A percentile compares a stretch with the other conserved stretches of the same genome.
Conservation (phyloP, 2,888 invertebrate genomes). For the Xestia ashworthii region DNA sequence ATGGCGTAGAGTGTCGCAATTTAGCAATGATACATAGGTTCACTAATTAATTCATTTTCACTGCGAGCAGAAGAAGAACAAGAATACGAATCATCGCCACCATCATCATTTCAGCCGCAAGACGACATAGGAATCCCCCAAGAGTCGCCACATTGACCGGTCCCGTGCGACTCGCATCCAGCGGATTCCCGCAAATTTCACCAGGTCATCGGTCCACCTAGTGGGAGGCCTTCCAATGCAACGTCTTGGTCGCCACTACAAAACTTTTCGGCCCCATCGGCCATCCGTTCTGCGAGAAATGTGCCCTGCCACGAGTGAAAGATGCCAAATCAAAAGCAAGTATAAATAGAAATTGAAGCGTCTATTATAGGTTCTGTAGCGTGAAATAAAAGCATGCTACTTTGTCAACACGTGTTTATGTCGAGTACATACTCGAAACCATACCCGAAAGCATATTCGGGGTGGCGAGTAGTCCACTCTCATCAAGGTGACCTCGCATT, state of each 20-base stretch:
- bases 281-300: too few relatives aligned
- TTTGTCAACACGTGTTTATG: background rate
- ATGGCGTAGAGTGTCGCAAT: background rate
- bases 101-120: too few relatives aligned
- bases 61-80: background rate
- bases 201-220: too few relatives aligned
- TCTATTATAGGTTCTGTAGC: background rate
- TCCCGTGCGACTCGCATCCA: too few relatives aligned
- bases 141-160: too few relatives aligned
- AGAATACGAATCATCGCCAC: background rate
- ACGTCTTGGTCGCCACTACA: too few relatives aligned
- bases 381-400: slow-evolving; percentile 8
- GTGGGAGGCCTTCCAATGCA: too few relatives aligned
- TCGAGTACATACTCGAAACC: background rate
- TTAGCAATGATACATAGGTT: background rate
- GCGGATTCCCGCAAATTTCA: too few relatives aligned
- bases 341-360: background rate
- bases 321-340: background rate
- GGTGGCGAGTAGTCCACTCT: background rate
- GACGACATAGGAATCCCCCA: too few relatives aligned
- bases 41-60: background rate
- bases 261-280: too few relatives aligned
- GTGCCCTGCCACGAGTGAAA: background rate
- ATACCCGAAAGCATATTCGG: too few relatives aligned
- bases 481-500: background rate